Evolutionary conservation across 2,888 invertebrate species (phyloP).

Genomic region (Euplagia quadripunctaria): DNA sequence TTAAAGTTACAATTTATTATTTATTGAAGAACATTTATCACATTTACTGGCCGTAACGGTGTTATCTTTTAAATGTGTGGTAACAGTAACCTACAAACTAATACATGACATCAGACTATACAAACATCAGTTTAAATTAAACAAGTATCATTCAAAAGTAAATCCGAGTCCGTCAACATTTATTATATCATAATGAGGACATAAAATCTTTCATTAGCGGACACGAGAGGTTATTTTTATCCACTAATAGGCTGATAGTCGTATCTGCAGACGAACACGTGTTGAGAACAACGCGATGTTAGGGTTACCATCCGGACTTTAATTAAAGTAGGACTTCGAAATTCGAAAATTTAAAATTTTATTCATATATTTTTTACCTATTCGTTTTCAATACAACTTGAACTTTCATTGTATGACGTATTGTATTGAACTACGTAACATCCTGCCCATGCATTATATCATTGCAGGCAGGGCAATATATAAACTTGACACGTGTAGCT

Average conservation of each 20-base stretch:
- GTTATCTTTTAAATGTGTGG: background rate
- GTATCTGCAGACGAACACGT: constrained; percentile 35
- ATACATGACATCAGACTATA: constrained; percentile 2
- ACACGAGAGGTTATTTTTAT: constrained; percentile 46
- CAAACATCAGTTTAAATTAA: constrained; percentile 6
- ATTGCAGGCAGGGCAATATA: too few relatives aligned
- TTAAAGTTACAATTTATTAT: background rate
- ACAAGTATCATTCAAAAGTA: constrained; percentile 29
- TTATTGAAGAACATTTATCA: background rate
- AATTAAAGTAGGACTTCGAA: background rate
- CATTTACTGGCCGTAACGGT: background rate
- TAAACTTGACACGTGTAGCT: too few relatives aligned
- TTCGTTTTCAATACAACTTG: too few relatives aligned
- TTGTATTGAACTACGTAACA: too few relatives aligned
- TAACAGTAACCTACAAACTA: constrained; percentile 5
- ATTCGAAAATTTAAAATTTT: too few relatives aligned
- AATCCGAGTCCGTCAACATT: constrained; percentile 31
- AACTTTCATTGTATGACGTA: too few relatives aligned
- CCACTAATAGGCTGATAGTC: constrained; percentile 38
- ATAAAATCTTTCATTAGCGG: constrained; percentile 45
- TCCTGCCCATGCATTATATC: too few relatives aligned
- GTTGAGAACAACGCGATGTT: constrained; percentile 31
- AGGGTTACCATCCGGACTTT: constrained; percentile 6
- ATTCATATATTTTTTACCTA: too few relatives aligned
- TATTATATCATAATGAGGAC: constrained; percentile 30